Base-by-base conservation (phyloP, 2,113 vertebrate species). In the Hucho hucho region DNA sequence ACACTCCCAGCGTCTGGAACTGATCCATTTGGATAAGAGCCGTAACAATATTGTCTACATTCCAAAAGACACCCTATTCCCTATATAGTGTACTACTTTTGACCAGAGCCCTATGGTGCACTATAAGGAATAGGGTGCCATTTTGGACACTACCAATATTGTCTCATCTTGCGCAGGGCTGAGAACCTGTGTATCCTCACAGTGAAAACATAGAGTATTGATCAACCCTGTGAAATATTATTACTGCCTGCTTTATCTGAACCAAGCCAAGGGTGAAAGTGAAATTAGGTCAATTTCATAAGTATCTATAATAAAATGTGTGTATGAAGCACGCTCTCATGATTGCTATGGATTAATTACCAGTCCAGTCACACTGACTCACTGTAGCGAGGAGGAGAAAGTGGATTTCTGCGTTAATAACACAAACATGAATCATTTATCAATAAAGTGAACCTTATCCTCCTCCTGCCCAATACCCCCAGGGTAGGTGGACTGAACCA, bases 251-350 rank as follows among this genome's bases (percentile, higher is more conserved):
- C n/a, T 63, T 63, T 22, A 63, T n/a, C 24, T 63, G 6, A 63
- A 63, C 24, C 6, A 63, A 63, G 20, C 3, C 59, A 22, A 13
- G n/a, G 11, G 7, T 25, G 59, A 25, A 63, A 63, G 24, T 25
- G 20, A 63, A 63, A 63, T 29, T 26, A 69, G 49, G 16, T 53
- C 47, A 49, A 53, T 16, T 53, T 53, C n/a, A 12, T 11, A 49
- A 75, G 66, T 64, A 20, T 49, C 4, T 61, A 72, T 12, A 75
- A 79, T 28, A 43, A 4, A 6, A 22, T n/a, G 4, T 53, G 13
- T 64, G 56, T 79, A 16, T 53, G 32, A 28, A 0, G 66, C 24
- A 66, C 74, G 70, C 43, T 63, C 22, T 79, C 32, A 18, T 53
- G 14, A 16, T 14, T 49, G 47, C 47, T 37, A 7, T 43, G 37